A percentile compares a stretch with the other conserved stretches of the same genome.
phyloP scores from a whole-genome alignment of 1,140 invertebrate genomes.

The Drosophila lowei region DNA sequence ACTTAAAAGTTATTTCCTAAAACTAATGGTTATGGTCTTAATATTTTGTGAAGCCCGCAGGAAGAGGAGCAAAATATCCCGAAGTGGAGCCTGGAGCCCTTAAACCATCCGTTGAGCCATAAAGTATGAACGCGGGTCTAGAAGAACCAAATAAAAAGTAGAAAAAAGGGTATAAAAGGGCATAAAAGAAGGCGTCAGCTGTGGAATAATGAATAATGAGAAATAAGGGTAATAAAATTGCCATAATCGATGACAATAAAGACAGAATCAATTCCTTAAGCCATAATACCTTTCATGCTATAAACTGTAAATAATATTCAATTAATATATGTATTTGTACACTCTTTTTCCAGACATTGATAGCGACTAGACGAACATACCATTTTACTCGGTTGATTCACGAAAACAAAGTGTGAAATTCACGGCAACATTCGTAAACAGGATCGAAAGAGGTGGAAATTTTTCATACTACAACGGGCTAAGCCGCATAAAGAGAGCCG shows the following conservation, averaged over 20 bases:
- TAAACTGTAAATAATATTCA: slow-evolving; percentile 27
- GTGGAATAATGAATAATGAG: too few relatives aligned
- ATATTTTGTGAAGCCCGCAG: slow-evolving; percentile 8
- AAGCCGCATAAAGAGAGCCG: slow-evolving; percentile 13
- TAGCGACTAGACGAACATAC: slow-evolving; percentile 26
- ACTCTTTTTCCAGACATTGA: slow-evolving; percentile 37
- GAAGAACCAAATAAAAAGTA: too few relatives aligned
- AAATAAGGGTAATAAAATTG: too few relatives aligned
- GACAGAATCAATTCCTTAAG: too few relatives aligned
- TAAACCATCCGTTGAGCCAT: too few relatives aligned
- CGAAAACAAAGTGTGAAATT: slow-evolving; percentile 57
- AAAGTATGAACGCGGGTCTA: too few relatives aligned
- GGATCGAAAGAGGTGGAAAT: background rate
- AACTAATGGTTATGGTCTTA: slow-evolving; percentile 49
- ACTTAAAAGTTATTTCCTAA: slow-evolving; percentile 36
- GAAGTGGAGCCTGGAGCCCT: too few relatives aligned
- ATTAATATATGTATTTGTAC: slow-evolving; percentile 8
- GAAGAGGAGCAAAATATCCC: too few relatives aligned
- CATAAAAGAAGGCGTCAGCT: too few relatives aligned
- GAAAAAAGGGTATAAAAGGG: too few relatives aligned
- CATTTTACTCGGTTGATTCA: slow-evolving; percentile 26
- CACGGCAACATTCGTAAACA: slow-evolving; percentile 29
- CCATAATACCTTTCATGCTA: background rate
- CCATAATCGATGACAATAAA: too few relatives aligned
- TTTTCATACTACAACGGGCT: background rate